Base-by-base conservation (phyloP, 2,888 invertebrate genomes). In the Eristalis intricaria region DNA sequence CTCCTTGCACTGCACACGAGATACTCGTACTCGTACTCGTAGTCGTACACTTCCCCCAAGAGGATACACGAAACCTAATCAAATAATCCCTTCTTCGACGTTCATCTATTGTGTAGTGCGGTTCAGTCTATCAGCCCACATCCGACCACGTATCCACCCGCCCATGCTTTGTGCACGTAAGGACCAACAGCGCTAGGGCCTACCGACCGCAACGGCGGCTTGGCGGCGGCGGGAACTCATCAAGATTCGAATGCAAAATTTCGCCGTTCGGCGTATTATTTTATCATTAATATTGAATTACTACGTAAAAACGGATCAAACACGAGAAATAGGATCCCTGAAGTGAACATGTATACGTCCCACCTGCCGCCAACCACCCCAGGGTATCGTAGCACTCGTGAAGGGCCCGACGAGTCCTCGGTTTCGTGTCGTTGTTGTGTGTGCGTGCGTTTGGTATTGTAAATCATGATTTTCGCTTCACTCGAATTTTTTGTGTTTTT, bases 331-430 rank as follows among this genome's bases (percentile, higher is more conserved):
- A 26, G 50, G 22, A 43, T 32, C 68, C 43, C 61, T 76, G 15
- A 22, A 77, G 11, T 60, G 43, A 13, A 38, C 26, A 26, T 11
- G 23, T 29, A 38, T 23, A 64, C 35, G 50, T 19, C 19, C 50
- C 50, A 50, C 19, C 50, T n/a, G 4, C 43, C 15, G 8, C 15
- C n/a, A 32, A 58, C 50, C 29, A 50, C 22, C 22, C 15, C 22
- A 22, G 26, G 32, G 15, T 71, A 40, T 11, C 32, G 58, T n/a
- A 63, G 29, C 78, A 40, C 66, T 60, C 73, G 63, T 60, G 38
- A 66, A 74, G 78, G 43, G 79, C 80, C 70, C 64, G 75, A 8
- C 69, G 76, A 68, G 81, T 71, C 76, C 69, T 71, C 56, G 70
- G 29, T 29, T 60, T 73, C 35, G 60, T 60, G 61, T 50, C 60